phyloP scores from a whole-genome alignment of 2,888 invertebrate species.

The Hydriomena furcata region DNA sequence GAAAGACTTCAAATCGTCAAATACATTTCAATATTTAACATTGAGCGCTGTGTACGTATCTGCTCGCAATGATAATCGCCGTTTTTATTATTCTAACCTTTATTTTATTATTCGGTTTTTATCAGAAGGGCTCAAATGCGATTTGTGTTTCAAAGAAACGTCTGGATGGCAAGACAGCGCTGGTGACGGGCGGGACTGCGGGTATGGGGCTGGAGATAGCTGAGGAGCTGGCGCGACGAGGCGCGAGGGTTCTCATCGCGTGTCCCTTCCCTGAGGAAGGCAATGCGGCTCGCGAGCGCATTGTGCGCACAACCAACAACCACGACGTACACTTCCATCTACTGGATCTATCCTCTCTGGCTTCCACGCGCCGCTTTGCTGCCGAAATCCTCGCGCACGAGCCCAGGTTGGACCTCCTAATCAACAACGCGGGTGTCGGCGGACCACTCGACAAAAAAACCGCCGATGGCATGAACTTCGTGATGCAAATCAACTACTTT shows the following conservation, averaged over 20 bases:
- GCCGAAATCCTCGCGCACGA: constrained; percentile 87
- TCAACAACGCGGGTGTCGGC: constrained; percentile 94
- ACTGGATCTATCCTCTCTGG: constrained; percentile 88
- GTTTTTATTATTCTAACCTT: constrained; percentile 1
- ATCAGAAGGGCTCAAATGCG: constrained; percentile 23
- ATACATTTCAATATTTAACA: background rate
- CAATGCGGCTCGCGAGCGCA: constrained; percentile 72
- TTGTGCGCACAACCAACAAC: constrained; percentile 85
- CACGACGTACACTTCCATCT: constrained; percentile 85
- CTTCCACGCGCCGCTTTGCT: constrained; percentile 90
- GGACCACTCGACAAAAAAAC: constrained; percentile 68
- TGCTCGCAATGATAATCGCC: constrained; percentile 9
- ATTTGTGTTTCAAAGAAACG: constrained; percentile 44
- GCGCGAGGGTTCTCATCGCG: constrained; percentile 61
- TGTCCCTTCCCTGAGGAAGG: constrained; percentile 62
- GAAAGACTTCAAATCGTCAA: background rate
- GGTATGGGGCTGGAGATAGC: constrained; percentile 64
- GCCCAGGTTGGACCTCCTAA: constrained; percentile 88
- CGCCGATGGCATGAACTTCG: constrained; percentile 91
- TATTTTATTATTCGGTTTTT: constrained; percentile 14
- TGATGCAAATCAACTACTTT: constrained; percentile 96
- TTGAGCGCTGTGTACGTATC: background rate
- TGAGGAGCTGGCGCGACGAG: constrained; percentile 55
- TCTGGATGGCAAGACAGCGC: constrained; percentile 47
- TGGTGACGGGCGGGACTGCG: constrained; percentile 64